A percentile compares a stretch with the other conserved stretches of the same genome.
These are phyloP conservation scores for Nyctalus aviator DNA, from an alignment of 2,797 vertebrate species.

Conservation along the genomic window DNA sequence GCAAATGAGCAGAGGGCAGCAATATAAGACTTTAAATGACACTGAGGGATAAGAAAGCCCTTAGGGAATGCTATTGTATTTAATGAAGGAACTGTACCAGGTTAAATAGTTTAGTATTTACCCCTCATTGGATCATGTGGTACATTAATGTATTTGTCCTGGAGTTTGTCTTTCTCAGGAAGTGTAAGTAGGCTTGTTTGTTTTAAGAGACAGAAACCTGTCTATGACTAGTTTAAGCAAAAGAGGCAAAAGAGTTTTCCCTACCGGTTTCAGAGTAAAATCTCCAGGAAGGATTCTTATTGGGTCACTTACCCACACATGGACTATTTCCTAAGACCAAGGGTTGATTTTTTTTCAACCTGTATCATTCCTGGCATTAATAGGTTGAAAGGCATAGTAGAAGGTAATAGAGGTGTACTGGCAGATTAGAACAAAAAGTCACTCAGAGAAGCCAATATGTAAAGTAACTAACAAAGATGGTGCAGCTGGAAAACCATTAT, in stretches of 20 bases:
- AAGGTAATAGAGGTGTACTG: background rate
- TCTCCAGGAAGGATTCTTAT: background rate
- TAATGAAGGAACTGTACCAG: slow-evolving; percentile 42
- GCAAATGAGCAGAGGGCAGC: slow-evolving; percentile 56
- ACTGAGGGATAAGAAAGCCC: background rate
- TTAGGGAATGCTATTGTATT: slow-evolving; percentile 18
- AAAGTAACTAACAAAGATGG: background rate
- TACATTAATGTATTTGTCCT: background rate
- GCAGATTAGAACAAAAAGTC: background rate
- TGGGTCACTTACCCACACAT: background rate
- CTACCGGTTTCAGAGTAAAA: background rate
- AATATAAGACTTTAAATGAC: slow-evolving; percentile 55
- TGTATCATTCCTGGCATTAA: background rate
- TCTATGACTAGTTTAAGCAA: background rate
- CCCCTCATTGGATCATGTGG: background rate
- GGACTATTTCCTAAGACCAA: background rate
- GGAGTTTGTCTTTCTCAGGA: background rate
- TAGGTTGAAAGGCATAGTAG: background rate
- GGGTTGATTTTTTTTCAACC: background rate
- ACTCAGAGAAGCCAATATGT: background rate
- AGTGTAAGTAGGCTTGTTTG: background rate
- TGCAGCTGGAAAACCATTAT: background rate
- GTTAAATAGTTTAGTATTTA: slow-evolving; percentile 15
- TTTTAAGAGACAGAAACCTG: slow-evolving; percentile 24
- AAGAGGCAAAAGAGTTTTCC: background rate